Evolutionary conservation across 2,888 invertebrate genomes (phyloP).

Genomic region (Athetis lepigone): DNA sequence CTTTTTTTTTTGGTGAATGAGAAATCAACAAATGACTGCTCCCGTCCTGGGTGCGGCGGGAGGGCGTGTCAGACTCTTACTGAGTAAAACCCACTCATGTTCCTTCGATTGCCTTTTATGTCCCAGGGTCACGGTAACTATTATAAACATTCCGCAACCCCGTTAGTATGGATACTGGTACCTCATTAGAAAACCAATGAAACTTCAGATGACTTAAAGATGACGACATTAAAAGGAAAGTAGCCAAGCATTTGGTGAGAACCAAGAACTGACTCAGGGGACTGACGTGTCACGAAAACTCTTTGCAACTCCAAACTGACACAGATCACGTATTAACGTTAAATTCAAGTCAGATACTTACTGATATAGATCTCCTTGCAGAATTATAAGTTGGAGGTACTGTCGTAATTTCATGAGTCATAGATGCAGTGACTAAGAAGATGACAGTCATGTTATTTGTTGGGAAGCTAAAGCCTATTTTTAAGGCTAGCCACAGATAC

Average conservation of each 20-base stretch:
- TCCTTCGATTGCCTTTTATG: too few relatives aligned
- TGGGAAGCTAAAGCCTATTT: constrained; percentile 11
- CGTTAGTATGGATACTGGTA: not conserved
- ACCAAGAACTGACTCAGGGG: too few relatives aligned
- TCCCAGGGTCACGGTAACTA: too few relatives aligned
- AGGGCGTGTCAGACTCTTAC: too few relatives aligned
- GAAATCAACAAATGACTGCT: too few relatives aligned
- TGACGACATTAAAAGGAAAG: not conserved
- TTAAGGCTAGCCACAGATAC: too few relatives aligned
- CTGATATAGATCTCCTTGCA: constrained; percentile 53
- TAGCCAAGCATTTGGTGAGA: not conserved
- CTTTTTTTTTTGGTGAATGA: too few relatives aligned
- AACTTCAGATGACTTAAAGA: not conserved
- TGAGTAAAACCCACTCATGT: too few relatives aligned
- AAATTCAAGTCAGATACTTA: constrained; percentile 51
- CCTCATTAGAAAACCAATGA: not conserved
- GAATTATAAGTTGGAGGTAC: constrained; percentile 59
- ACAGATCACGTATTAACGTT: constrained; percentile 29
- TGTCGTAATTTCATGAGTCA: constrained; percentile 62
- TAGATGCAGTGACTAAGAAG: constrained; percentile 43
- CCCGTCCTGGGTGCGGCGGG: too few relatives aligned
- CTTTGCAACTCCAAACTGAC: constrained; percentile 17
- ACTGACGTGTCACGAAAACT: constrained; percentile 16
- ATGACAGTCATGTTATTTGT: constrained; percentile 16
- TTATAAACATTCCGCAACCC: not conserved